Percentiles rank a stretch among this genome's conserved stretches.
Evolutionary conservation across 2,797 vertebrate genomes (phyloP).

Genomic region (Sebastes hubbsi): DNA sequence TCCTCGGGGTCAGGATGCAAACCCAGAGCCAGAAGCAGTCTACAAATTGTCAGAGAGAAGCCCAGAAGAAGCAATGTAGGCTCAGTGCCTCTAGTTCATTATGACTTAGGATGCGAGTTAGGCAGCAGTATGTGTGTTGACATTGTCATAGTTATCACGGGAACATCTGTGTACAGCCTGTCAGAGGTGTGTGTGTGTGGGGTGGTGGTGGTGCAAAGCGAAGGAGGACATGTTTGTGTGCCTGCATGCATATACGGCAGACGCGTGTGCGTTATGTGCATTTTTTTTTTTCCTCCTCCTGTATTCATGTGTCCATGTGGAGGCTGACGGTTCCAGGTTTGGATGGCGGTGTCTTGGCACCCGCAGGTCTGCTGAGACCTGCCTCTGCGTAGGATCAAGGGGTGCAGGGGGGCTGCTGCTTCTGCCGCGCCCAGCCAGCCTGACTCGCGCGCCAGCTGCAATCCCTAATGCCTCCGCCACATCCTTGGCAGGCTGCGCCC

Average conservation of each 20-base stretch:
- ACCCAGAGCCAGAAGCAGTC: slow-evolving; percentile 57
- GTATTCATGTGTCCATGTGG: slow-evolving; percentile 70
- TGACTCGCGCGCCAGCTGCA: slow-evolving; percentile 70
- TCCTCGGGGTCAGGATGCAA: slow-evolving; percentile 56
- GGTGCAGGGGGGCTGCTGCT: slow-evolving; percentile 46
- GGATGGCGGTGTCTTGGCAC: slow-evolving; percentile 75
- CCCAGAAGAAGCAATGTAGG: slow-evolving; percentile 56
- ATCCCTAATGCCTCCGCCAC: slow-evolving; percentile 71
- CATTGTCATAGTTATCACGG: slow-evolving; percentile 73
- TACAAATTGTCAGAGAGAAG: slow-evolving; percentile 72
- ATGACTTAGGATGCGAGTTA: slow-evolving; percentile 66
- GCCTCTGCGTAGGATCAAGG: slow-evolving; percentile 81
- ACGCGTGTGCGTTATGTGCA: slow-evolving; percentile 27
- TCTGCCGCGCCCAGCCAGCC: slow-evolving; percentile 62
- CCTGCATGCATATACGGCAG: slow-evolving; percentile 48
- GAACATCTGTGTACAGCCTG: slow-evolving; percentile 74
- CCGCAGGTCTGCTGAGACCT: slow-evolving; percentile 73
- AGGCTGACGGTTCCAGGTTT: slow-evolving; percentile 75
- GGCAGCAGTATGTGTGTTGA: slow-evolving; percentile 73
- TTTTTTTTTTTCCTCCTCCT: slow-evolving; percentile 8
- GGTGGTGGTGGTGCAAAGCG: slow-evolving; percentile 17
- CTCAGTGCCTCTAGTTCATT: slow-evolving; percentile 68
- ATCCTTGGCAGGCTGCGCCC: slow-evolving; percentile 68
- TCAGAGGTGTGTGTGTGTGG: slow-evolving; percentile 55
- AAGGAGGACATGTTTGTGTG: slow-evolving; percentile 56